Evolutionary conservation across 1,140 invertebrate species (phyloP).

Genomic region (Charaxes varanes): DNA sequence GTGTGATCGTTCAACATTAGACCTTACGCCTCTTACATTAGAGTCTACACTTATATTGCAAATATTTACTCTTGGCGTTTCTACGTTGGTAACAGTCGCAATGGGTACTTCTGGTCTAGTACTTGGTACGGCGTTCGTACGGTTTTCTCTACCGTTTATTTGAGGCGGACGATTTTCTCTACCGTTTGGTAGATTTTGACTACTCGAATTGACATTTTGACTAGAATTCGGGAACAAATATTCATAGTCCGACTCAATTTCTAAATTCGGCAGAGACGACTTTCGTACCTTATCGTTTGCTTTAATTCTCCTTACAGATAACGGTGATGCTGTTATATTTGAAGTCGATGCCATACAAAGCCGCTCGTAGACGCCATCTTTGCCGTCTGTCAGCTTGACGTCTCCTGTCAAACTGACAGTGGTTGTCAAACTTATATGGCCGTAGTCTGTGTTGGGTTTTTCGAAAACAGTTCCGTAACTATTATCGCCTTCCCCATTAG

Average conservation of each 20-base stretch:
- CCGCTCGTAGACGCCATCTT: slow-evolving; percentile 45
- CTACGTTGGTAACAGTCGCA: not conserved
- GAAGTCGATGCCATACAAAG: slow-evolving; percentile 59
- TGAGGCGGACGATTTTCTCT: not conserved
- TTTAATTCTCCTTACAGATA: slow-evolving; percentile 28
- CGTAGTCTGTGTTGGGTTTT: slow-evolving; percentile 40
- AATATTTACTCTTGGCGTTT: not conserved
- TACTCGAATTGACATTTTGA: slow-evolving; percentile 14
- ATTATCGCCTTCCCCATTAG: slow-evolving; percentile 45
- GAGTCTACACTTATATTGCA: slow-evolving; percentile 22
- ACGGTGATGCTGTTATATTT: slow-evolving; percentile 28
- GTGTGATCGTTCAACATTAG: slow-evolving; percentile 45
- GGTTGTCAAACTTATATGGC: slow-evolving; percentile 54
- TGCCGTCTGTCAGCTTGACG: slow-evolving; percentile 1
- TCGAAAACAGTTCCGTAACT: slow-evolving; percentile 47
- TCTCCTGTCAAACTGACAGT: slow-evolving; percentile 37
- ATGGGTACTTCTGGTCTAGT: not conserved
- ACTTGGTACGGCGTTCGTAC: not conserved
- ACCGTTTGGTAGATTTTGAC: not conserved
- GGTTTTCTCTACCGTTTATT: not conserved
- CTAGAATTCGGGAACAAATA: slow-evolving; percentile 44
- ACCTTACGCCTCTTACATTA: slow-evolving; percentile 25
- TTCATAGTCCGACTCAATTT: slow-evolving; percentile 48
- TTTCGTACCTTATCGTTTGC: slow-evolving; percentile 41
- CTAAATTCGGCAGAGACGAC: slow-evolving; percentile 54